These are phyloP conservation scores for Drosophila pegasa DNA, from an alignment of 2,888 invertebrate species.

Conservation along the genomic window DNA sequence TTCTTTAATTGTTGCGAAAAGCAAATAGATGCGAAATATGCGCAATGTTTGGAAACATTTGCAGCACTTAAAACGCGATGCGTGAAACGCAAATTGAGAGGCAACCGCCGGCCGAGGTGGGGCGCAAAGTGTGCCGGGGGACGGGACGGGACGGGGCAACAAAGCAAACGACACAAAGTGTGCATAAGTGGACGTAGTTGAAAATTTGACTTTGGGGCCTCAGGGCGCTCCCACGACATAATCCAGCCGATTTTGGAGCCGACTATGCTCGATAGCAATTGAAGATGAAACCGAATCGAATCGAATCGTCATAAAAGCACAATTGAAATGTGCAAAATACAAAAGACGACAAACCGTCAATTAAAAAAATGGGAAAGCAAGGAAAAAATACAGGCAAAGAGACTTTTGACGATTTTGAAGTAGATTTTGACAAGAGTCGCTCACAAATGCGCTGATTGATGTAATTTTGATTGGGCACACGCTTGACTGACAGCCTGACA, in stretches of 20 bases:
- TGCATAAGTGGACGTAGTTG: conserved; percentile 15
- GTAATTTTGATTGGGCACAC: conserved; percentile 48
- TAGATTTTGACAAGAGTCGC: conserved; percentile 43
- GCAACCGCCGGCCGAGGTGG: conserved; percentile 13
- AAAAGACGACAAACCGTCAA: background rate
- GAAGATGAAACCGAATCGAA: conserved; percentile 59
- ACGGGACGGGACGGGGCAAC: background rate
- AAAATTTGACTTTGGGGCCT: conserved; percentile 38
- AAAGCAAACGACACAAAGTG: conserved; percentile 17
- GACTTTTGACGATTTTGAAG: conserved; percentile 36
- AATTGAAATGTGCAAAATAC: conserved; percentile 45
- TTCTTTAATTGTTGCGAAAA: conserved; percentile 59
- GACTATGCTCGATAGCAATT: conserved; percentile 46
- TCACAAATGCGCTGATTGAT: conserved; percentile 58
- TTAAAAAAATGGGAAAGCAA: background rate
- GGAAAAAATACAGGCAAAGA: conserved; percentile 12
- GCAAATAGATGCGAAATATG: conserved; percentile 28
- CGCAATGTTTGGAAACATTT: conserved; percentile 47
- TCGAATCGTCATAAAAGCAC: conserved; percentile 19
- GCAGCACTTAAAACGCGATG: conserved; percentile 31
- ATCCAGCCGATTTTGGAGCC: conserved; percentile 41
- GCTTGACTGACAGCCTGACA: conserved; percentile 52
- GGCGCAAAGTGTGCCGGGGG: background rate
- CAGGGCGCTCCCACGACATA: conserved; percentile 65
- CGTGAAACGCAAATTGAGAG: conserved; percentile 41